Evolutionary conservation across 2,888 invertebrate species (phyloP).

Genomic region (Noctua fimbriata): DNA sequence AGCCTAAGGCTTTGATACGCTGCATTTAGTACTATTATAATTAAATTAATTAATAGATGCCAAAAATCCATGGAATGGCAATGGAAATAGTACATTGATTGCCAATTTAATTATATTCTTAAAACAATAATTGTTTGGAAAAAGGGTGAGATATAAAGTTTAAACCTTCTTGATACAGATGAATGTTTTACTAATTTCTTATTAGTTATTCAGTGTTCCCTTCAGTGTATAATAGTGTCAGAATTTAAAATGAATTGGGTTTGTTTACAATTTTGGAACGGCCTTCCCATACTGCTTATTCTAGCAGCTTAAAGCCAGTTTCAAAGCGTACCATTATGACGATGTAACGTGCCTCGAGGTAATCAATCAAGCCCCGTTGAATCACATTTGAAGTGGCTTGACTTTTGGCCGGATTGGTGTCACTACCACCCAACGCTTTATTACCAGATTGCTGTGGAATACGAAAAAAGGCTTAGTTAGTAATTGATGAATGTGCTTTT

Average conservation of each 20-base stretch:
- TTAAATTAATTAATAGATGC: not conserved
- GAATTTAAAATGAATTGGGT: not conserved
- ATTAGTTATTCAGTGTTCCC: not conserved
- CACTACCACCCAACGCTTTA: constrained; percentile 41
- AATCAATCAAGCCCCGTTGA: constrained; percentile 64
- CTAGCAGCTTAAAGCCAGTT: constrained; percentile 15
- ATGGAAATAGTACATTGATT: not conserved
- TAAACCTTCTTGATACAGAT: not conserved
- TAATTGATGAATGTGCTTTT: constrained; percentile 55
- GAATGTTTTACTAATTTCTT: not conserved
- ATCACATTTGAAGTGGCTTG: constrained; percentile 55
- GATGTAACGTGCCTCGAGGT: constrained; percentile 47
- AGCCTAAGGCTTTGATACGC: not conserved
- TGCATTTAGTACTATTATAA: not conserved
- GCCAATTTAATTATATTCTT: not conserved
- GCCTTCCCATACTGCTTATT: not conserved
- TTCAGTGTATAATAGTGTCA: not conserved
- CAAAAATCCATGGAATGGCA: not conserved
- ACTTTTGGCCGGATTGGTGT: constrained; percentile 54
- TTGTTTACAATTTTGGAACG: not conserved
- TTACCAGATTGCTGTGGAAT: constrained; percentile 37
- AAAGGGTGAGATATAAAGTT: not conserved
- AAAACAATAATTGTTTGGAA: not conserved
- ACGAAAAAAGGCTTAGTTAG: constrained; percentile 41
- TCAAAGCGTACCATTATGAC: constrained; percentile 35